These are phyloP conservation scores for Gymnocheta viridis DNA, from an alignment of 2,888 invertebrate genomes.

Conservation along the genomic window DNA sequence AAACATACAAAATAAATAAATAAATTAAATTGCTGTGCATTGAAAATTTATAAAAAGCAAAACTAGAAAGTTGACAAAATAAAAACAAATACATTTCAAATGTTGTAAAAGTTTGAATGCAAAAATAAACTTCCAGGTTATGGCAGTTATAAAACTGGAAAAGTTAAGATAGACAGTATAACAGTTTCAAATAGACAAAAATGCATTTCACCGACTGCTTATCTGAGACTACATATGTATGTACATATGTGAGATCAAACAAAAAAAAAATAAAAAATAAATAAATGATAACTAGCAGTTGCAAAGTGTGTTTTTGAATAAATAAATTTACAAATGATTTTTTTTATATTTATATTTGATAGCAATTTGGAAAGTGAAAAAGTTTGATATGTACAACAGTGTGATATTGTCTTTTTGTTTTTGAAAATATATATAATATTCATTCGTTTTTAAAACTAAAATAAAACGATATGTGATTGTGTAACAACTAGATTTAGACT, in stretches of 20 bases:
- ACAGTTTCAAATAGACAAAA: neutral
- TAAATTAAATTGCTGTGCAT: conserved; percentile 21
- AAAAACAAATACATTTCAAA: neutral
- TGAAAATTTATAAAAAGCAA: neutral
- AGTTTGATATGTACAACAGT: too few relatives aligned
- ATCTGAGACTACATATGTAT: neutral
- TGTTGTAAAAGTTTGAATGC: neutral
- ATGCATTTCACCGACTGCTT: neutral
- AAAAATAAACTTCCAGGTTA: conserved; percentile 6
- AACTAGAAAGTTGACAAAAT: neutral
- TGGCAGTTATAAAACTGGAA: neutral
- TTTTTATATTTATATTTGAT: too few relatives aligned
- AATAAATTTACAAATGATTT: neutral
- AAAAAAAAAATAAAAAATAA: too few relatives aligned
- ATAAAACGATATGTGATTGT: too few relatives aligned
- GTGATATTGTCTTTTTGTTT: too few relatives aligned
- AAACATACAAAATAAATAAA: conserved; percentile 16
- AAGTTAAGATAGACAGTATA: neutral
- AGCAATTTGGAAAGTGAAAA: too few relatives aligned
- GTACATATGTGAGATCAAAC: neutral
- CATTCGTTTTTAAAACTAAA: too few relatives aligned
- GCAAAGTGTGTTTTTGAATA: too few relatives aligned
- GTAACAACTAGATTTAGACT: too few relatives aligned
- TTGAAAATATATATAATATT: too few relatives aligned
- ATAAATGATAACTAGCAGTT: neutral